A percentile compares a stretch with the other conserved stretches of the same genome.
These are phyloP conservation scores for Drosophila pachea DNA, from an alignment of 1,140 invertebrate genomes.

Conservation along the genomic window DNA sequence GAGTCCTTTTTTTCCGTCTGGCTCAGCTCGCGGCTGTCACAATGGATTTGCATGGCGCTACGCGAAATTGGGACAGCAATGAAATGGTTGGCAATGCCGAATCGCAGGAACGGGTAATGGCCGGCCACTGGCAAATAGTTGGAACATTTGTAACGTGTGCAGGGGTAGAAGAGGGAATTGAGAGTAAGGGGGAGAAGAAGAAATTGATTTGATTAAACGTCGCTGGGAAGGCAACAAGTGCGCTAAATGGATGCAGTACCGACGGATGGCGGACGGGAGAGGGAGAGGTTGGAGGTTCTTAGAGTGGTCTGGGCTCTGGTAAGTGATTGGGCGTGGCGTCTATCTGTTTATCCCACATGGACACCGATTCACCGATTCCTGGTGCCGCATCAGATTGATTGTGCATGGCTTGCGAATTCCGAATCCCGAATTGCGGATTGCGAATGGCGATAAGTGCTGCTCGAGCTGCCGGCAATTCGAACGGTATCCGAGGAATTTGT, in stretches of 20 bases:
- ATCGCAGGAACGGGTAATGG: conserved; percentile 4
- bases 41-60: conserved; percentile 64
- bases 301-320: no score
- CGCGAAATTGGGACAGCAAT: not conserved
- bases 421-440: not conserved
- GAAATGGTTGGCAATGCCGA: not conserved
- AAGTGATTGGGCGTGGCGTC: conserved; percentile 18
- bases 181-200: conserved; percentile 1
- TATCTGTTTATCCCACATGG: conserved; percentile 1
- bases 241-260: conserved; percentile 18
- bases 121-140: conserved; percentile 22
- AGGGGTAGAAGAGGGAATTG: not conserved
- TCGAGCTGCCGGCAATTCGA: not conserved
- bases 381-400: conserved; percentile 22
- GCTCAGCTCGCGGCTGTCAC: conserved; percentile 42
- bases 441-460: conserved; percentile 19
- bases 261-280: not conserved
- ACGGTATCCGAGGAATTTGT: not conserved
- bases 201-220: conserved; percentile 69
- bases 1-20: conserved; percentile 40
- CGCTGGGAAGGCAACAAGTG: conserved; percentile 58
- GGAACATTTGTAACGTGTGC: conserved; percentile 54
- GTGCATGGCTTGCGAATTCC: not conserved
- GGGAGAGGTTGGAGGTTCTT: not conserved
- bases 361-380: not conserved